phyloP scores from a whole-genome alignment of 2,888 invertebrate genomes.

The Eilema caniola region DNA sequence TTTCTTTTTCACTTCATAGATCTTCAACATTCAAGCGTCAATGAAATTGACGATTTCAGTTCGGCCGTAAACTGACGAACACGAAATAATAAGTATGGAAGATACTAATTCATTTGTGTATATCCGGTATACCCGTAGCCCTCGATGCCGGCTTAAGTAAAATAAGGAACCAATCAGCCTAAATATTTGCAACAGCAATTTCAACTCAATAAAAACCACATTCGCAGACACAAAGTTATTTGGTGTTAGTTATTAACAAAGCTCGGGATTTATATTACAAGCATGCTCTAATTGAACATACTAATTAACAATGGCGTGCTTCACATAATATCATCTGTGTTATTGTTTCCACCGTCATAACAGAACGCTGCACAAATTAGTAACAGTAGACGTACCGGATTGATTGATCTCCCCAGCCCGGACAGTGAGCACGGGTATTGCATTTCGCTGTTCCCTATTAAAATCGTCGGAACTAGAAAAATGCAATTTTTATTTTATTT shows the following conservation, averaged over 20 bases:
- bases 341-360: slow-evolving; percentile 4
- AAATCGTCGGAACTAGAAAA: too few relatives aligned
- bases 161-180: neutral
- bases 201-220: neutral
- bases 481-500: too few relatives aligned
- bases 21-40: too few relatives aligned
- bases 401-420: slow-evolving; percentile 1
- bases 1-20: too few relatives aligned
- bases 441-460: too few relatives aligned
- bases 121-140: neutral
- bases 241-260: neutral
- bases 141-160: neutral
- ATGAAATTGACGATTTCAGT: neutral
- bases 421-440: neutral
- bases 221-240: neutral
- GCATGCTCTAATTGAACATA: neutral
- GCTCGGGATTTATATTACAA: neutral
- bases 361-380: neutral
- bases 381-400: neutral
- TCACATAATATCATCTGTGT: neutral
- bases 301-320: neutral
- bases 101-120: too few relatives aligned
- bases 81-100: too few relatives aligned
- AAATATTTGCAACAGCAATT: neutral
- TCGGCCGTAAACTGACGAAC: too few relatives aligned